Base-by-base conservation (phyloP, 1,140 invertebrate species). In the Maconellicoccus hirsutus region DNA sequence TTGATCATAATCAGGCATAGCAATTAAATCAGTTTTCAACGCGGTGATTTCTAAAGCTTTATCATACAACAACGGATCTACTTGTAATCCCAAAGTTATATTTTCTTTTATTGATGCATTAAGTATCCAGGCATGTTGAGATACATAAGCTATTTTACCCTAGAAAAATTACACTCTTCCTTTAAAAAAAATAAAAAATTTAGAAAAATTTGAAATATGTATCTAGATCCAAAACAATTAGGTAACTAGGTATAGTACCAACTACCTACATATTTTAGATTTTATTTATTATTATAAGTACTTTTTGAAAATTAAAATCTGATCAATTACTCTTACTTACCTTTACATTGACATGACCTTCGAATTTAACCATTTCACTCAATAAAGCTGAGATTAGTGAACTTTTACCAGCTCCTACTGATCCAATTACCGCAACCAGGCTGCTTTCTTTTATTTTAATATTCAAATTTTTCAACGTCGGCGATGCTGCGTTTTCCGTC, bases 81-180 rank as follows among this genome's bases (percentile, higher is more conserved):
- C 80, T 0, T 80, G 59, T 73, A 88, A 87, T 27, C 82, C 83
- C 79, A 96, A 96, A 7, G 94, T 77, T 75, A 97, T 90, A 77
- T 97, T 97, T 73, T 95, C 88, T 77, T 88, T 85, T 25, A 97
- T 79, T 0, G 92, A 92, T 16, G 88, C 86, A 80, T 96, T 96
- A 80, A 94, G 92, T 71, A 96, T 96, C 94, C 93, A 96, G 0
- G 93, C 90, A 80, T 95, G 91, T 79, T 96, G 94, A 0, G 93
- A 85, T 3, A 94, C 92, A 78, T 94, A 96, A 0, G 93, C 92
- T 69, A 94, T 84, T 39, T 82, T 83, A 63, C 91, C 92, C 84
- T 89, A 33, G 29, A 33, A 33, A 33, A 33, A 33, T 33, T 12
- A 33, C 29, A 6, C 29, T 6, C 3, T 33, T 33, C n/a, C n/a